Evolutionary conservation across 2,888 invertebrate species (phyloP), one percentile per base, ranked within the genome.

Genomic region (Hymenopus coronatus): DNA sequence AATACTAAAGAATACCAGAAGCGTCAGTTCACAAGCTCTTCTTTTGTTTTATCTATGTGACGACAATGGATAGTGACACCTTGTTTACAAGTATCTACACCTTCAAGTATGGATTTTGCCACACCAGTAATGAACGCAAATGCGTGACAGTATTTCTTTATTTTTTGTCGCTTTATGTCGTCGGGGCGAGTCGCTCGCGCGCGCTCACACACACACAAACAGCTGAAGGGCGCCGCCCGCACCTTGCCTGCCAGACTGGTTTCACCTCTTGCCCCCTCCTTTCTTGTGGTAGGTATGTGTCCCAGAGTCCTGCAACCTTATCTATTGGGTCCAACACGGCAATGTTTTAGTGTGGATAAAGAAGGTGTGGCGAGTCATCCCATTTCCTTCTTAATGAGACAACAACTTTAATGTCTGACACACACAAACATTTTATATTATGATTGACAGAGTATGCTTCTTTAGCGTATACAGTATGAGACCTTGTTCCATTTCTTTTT

Each of bases 321-420:
- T 87, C 87, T 87, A 9, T 46, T 28, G 82, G 54, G 15, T 54
- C 81, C 85, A 85, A 87, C 87, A 87, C n/a, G 87, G 86, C 86
- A 86, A 86, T 81, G 86, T 85, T 85, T 85, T 85, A 85, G 85
- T 85, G 46, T 28, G 81, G 86, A 40, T 86, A 30, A 86, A 85
- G 46, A 82, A 83, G 89, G 89, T 83, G 89, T 87, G 89, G 89
- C 30, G 20, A 70, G 54, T 70, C 89, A 86, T 82, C 86, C 86
- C 86, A 89, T 86, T 86, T 83, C 86, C 28, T 46, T 70, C 83
- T 85, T 89, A 89, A 89, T 89, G 89, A 89, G 89, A 89, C 89
- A 89, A 89, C 89, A 89, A 83, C 85, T 83, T 28, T 87, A 87
- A 87, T 89, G 89, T 87, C 82, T 83, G 82, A 87, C 87, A 70